These are phyloP conservation scores for Channa maculata DNA, from an alignment of 2,113 vertebrate species.

Conservation along the genomic window DNA sequence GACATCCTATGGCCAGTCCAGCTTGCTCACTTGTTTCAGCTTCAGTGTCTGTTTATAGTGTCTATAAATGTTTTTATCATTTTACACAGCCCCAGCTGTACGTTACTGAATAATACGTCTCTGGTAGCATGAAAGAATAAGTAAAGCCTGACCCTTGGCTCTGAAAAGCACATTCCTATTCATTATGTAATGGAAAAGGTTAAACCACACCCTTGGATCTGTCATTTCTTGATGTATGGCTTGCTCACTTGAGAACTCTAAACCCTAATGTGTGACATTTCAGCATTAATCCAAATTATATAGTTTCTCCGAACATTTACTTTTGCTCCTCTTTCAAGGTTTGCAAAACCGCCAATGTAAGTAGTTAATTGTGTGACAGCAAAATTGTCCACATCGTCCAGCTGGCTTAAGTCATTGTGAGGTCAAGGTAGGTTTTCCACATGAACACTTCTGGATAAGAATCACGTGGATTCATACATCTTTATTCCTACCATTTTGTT, in stretches of 20 bases:
- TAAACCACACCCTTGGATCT: constrained; percentile 40
- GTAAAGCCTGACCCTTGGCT: constrained; percentile 28
- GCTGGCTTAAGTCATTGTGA: neutral
- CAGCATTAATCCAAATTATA: constrained; percentile 3
- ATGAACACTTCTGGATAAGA: neutral
- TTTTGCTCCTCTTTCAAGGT: constrained; percentile 1
- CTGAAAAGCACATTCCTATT: constrained; percentile 5
- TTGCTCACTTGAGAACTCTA: constrained; percentile 28
- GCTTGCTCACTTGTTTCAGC: constrained; percentile 20
- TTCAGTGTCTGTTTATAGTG: neutral
- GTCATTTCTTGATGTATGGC: constrained; percentile 33
- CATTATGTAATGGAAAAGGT: constrained; percentile 45
- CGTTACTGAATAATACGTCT: neutral
- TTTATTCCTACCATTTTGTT: neutral
- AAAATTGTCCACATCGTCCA: constrained; percentile 33
- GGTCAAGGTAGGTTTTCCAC: constrained; percentile 20
- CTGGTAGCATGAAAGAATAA: constrained; percentile 17
- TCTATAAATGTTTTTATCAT: constrained; percentile 31
- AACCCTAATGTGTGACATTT: constrained; percentile 33
- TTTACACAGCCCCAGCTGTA: constrained; percentile 15
- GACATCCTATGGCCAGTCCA: constrained; percentile 21
- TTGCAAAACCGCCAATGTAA: constrained; percentile 13
- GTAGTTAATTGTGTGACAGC: constrained; percentile 19
- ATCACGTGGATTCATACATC: constrained; percentile 9
- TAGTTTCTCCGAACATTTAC: constrained; percentile 21